Conservation (phyloP, 2,797 vertebrate species). For the Pangasius mekongensis region DNA sequence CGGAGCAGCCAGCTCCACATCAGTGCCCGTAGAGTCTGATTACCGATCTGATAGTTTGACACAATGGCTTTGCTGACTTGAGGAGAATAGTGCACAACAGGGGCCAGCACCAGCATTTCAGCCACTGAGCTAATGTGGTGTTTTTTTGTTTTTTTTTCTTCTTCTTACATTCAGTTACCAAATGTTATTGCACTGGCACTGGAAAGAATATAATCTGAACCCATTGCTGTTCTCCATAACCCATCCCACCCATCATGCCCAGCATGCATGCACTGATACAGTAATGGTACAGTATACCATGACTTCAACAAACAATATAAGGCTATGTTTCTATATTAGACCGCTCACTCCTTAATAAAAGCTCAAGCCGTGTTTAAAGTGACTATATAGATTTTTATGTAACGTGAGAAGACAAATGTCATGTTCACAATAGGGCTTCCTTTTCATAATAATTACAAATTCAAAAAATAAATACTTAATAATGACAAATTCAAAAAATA, state of each 20-base stretch:
- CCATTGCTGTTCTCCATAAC: neutral
- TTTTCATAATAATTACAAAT: neutral
- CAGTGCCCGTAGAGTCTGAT: slow-evolving; percentile 59
- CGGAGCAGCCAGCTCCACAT: slow-evolving; percentile 53
- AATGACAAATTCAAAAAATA: too few relatives aligned
- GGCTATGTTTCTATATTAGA: neutral
- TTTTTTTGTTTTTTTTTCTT: neutral
- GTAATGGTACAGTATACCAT: neutral
- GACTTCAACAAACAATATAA: neutral
- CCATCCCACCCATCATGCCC: slow-evolving; percentile 15
- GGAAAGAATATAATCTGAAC: neutral
- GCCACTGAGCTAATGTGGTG: slow-evolving; percentile 2
- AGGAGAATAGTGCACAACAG: slow-evolving; percentile 41
- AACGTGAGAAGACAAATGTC: neutral
- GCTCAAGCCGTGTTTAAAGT: neutral
- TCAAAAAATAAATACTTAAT: neutral
- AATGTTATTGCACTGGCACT: slow-evolving; percentile 3
- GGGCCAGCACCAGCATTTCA: slow-evolving; percentile 25
- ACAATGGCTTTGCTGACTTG: slow-evolving; percentile 55
- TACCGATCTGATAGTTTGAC: slow-evolving; percentile 56
- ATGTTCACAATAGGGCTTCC: neutral
- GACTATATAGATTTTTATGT: neutral
- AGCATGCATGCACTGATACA: neutral
- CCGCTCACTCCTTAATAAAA: neutral
- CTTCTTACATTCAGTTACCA: slow-evolving; percentile 25